Base-by-base conservation (phyloP, 2,888 invertebrate genomes). In the Rhynchonema sp. region DNA sequence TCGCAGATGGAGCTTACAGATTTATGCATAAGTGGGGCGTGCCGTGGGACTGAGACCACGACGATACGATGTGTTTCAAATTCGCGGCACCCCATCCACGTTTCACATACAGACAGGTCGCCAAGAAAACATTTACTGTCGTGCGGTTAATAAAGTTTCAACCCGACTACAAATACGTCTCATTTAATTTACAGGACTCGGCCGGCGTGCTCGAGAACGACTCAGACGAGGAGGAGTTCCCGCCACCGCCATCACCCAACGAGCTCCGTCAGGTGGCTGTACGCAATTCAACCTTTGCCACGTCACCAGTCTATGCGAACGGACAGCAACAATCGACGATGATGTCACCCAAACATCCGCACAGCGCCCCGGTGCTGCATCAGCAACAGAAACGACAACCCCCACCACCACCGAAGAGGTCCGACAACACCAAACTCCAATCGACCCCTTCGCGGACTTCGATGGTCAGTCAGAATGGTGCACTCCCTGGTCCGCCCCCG, bases 401-500 rank as follows among this genome's bases (percentile, higher is more conserved):
- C 6, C 71, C 70, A 23, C 69, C 70, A 28, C 71, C 71, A 25
- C 71, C 71, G 25, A 70, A 69, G 59, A 62, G 71, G 27, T 61
- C 67, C 2, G 68, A 69, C 22, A 64, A 62, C 46, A 70, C 69
- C 22, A 60, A 64, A 55, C 60, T 69, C 13, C 38, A 30, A 28
- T 30, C 56, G 26, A 53, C 56, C 9, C 52, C 28, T 3, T 25
- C 17, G 29, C 46, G 58, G 46, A 22, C 27, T 13, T 3, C 38
- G 49, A 30, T 29, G 9, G n/a, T 28, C 6, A 55, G 22, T 13
- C 55, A 56, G 27, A 2, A n/a, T 3, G 13, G n/a, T n/a, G 26
- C 54, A 13, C 3, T 20, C 23, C 23, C 26, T 1, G 13, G 3
- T 1, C 58, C 49, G 20, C 38, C 59, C 1, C 59, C 59, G 3